Base-by-base conservation (phyloP, 2,888 invertebrate genomes). In the Drosophila paracracens region DNA sequence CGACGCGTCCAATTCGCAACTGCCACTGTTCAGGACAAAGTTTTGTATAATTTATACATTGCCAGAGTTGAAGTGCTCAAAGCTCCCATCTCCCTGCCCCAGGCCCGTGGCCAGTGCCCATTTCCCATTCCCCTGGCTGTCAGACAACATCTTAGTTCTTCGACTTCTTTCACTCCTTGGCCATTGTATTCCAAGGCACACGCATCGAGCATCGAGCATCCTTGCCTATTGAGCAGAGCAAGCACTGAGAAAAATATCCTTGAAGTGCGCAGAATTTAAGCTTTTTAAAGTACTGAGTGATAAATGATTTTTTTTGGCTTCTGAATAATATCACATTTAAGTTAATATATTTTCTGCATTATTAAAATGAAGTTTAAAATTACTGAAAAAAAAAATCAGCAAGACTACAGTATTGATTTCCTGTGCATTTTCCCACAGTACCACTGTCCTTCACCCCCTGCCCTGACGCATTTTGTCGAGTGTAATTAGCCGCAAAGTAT, bases 401-500 rank as follows among this genome's bases (percentile, higher is more conserved):
- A 11, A 13, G 31, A 6, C 0, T 31, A n/a, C 21, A 29, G 6
- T 1, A 21, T 51, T 29, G 13, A 7, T n/a, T 2, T 10, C 11
- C 27, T n/a, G 51, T 51, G 35, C 31, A 66, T n/a, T 51, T 25
- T 0, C 7, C 10, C 6, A 31, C 40, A 16, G 2, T 16, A 16
- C 13, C 10, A 43, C 21, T 16, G 29, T 2, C 36, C 16, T 29
- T 53, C 11, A 25, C 21, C n/a, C n/a, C 6, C 31, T 25, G 16
- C 10, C 8, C 25, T 29, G n/a, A 48, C 16, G 56, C 69, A 52
- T 67, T 80, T 82, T 75, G 78, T 74, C 61, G 60, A 63, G 67
- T 69, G 74, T 81, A 87, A 85, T 85, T 87, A 85, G 84, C 76
- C 80, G 70, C 82, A 82, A 87, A 84, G 80, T 84, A 72, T 84